Percentiles rank a stretch among this genome's conserved stretches.
Conservation (phyloP, 2,113 vertebrate genomes). For the Clarias gariepinus region DNA sequence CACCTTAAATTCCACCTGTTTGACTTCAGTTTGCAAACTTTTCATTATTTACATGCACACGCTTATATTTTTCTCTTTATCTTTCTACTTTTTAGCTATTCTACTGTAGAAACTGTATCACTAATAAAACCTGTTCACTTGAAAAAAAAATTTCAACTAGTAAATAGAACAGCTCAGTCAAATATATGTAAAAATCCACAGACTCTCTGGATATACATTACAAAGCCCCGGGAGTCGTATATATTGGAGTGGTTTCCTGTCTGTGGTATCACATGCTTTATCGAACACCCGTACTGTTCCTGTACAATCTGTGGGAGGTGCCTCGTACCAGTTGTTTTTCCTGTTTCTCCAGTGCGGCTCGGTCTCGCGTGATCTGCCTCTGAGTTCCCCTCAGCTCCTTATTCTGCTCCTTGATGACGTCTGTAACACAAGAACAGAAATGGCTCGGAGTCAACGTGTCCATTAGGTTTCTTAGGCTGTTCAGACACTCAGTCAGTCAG, state of each 20-base stretch:
- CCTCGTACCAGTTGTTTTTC: slow-evolving; percentile 85
- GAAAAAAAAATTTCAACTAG: background rate
- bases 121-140: background rate
- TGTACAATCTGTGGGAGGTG: background rate
- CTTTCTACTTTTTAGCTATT: too few relatives aligned
- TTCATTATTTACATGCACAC: background rate
- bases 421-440: slow-evolving; percentile 62
- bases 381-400: slow-evolving; percentile 85
- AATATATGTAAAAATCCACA: background rate
- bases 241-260: too few relatives aligned
- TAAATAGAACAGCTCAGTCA: background rate
- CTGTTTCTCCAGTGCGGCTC: slow-evolving; percentile 84
- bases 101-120: too few relatives aligned
- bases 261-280: background rate
- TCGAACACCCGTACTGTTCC: background rate
- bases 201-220: background rate
- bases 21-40: too few relatives aligned
- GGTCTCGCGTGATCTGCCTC: slow-evolving; percentile 84
- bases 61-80: background rate
- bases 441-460: too few relatives aligned
- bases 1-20: too few relatives aligned
- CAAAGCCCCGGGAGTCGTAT: background rate
- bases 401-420: slow-evolving; percentile 89
- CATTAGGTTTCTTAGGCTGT: background rate
- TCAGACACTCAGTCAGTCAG: background rate